Conservation (phyloP, 2,888 invertebrate genomes). For the Pyrrhosoma nymphula region DNA sequence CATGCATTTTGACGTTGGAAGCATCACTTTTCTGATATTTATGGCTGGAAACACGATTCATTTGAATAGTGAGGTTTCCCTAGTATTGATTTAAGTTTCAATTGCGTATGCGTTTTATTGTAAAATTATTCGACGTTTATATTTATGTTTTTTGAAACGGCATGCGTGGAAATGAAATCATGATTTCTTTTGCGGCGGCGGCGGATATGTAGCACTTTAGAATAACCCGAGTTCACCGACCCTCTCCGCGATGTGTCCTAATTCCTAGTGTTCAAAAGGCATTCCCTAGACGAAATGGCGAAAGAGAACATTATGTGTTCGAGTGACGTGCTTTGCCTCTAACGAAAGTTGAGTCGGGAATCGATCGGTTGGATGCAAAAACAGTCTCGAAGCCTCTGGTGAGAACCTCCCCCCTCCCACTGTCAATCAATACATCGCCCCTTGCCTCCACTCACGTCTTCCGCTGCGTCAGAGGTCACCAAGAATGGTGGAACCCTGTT, state of each 20-base stretch:
- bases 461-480: neutral
- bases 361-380: conserved; percentile 14
- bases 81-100: no score
- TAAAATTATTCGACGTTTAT: no score
- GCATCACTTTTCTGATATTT: no score
- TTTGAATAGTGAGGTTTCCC: no score
- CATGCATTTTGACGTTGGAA: no score
- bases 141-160: no score
- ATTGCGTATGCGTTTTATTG: no score
- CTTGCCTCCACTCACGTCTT: neutral
- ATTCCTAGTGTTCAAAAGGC: neutral
- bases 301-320: neutral
- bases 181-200: no score
- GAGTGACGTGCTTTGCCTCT: neutral
- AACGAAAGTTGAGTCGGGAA: neutral
- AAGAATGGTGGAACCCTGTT: neutral
- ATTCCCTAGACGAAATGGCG: neutral
- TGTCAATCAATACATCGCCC: neutral
- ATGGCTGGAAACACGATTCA: no score
- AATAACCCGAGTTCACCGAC: neutral
- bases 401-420: neutral
- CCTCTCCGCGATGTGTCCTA: neutral
- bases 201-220: no score
- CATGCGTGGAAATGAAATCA: no score
- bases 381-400: neutral